Conservation (phyloP, 1,140 invertebrate species). For the Solenopsis invicta region DNA sequence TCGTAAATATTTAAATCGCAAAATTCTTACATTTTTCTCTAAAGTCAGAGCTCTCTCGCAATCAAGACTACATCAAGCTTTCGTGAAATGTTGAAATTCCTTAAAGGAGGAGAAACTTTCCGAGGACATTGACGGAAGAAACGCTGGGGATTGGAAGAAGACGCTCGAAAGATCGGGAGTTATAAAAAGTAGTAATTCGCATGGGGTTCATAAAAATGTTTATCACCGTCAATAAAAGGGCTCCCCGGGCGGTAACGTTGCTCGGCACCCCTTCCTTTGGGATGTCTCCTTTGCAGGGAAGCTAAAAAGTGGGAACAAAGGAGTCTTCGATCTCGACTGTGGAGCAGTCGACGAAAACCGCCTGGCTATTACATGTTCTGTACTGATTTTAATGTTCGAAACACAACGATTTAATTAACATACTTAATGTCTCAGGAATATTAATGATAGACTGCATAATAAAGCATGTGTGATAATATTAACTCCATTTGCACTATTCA, state of each 20-base stretch:
- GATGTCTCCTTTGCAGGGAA: not conserved
- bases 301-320: conserved; percentile 15
- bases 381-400: not conserved
- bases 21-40: not conserved
- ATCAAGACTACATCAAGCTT: not conserved
- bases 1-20: conserved; percentile 9
- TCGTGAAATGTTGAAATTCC: conserved; percentile 9
- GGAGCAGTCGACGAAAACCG: not conserved
- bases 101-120: conserved; percentile 13
- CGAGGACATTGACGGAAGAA: not conserved
- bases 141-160: conserved; percentile 12
- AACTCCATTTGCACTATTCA: not conserved
- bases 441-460: not conserved
- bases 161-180: conserved; percentile 19
- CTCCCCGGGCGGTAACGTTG: not conserved
- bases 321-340: conserved; percentile 9
- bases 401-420: not conserved
- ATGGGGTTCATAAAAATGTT: conserved; percentile 35
- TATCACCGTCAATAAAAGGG: conserved; percentile 33
- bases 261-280: conserved; percentile 1
- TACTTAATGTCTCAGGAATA: not conserved
- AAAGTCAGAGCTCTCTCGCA: conserved; percentile 1
- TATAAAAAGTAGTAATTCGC: conserved; percentile 39
- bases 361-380: not conserved
- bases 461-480: not conserved